These are phyloP conservation scores for Margaritifera margaritifera DNA, from an alignment of 2,888 invertebrate species.

Conservation along the genomic window DNA sequence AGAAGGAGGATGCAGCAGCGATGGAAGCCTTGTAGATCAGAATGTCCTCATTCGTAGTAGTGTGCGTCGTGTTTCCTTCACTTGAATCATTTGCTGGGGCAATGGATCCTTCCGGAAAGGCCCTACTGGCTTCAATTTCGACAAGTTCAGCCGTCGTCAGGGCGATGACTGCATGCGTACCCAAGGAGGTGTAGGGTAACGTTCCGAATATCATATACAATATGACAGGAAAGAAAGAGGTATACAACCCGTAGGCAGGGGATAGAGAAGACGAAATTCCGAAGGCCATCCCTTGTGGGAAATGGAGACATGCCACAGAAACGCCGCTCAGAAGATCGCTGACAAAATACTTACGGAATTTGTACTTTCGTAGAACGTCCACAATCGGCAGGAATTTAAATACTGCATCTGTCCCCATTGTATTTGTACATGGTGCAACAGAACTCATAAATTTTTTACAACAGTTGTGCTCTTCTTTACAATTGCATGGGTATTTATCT, in stretches of 20 bases:
- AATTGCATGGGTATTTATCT: conserved; percentile 5
- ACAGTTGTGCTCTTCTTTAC: background rate
- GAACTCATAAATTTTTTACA: background rate
- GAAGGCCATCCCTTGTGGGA: conserved; percentile 65
- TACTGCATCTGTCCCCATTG: background rate
- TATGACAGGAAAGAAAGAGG: conserved; percentile 58
- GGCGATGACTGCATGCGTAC: conserved; percentile 60
- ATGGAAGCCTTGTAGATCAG: conserved; percentile 41
- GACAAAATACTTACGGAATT: background rate
- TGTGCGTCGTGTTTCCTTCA: no score
- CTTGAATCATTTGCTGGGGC: no score
- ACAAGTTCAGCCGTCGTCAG: conserved; percentile 60
- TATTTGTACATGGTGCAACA: background rate
- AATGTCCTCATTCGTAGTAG: conserved; percentile 12
- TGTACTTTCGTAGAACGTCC: conserved; percentile 11
- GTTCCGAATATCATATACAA: conserved; percentile 61
- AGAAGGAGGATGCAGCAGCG: conserved; percentile 45
- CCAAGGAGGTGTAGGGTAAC: conserved; percentile 54
- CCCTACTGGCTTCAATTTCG: conserved; percentile 19
- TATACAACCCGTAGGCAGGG: conserved; percentile 58
- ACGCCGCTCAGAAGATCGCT: conserved; percentile 60
- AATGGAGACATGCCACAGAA: conserved; percentile 62
- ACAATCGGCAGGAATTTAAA: conserved; percentile 15
- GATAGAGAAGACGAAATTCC: conserved; percentile 56
- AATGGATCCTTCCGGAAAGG: background rate